These are phyloP conservation scores for Cephus nigrinus DNA, from an alignment of 2,888 invertebrate species.

Conservation along the genomic window DNA sequence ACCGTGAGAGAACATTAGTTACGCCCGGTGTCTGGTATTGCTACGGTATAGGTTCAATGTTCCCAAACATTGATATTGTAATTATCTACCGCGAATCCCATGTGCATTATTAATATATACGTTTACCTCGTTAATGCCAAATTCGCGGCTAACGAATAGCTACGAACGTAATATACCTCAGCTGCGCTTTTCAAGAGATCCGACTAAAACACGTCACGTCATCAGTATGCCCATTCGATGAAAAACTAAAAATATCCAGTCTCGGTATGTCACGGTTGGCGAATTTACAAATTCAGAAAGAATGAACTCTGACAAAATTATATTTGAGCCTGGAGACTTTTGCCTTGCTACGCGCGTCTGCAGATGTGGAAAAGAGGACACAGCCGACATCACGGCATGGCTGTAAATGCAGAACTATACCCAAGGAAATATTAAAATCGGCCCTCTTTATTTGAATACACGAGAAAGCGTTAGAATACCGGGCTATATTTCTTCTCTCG, in stretches of 20 bases:
- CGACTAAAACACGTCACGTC: neutral
- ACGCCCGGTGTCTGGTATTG: neutral
- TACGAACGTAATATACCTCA: neutral
- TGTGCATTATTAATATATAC: constrained; percentile 35
- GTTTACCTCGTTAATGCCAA: constrained; percentile 18
- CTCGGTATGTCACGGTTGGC: neutral
- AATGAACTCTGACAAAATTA: neutral
- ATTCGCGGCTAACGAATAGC: neutral
- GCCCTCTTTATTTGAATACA: constrained; percentile 24
- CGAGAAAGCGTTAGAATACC: constrained; percentile 14
- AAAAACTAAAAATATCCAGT: neutral
- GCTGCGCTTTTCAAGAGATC: neutral
- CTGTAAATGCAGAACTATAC: constrained; percentile 16
- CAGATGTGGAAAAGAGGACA: neutral
- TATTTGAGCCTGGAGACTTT: neutral
- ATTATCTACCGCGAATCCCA: constrained; percentile 25
- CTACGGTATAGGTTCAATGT: neutral
- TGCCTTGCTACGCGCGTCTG: neutral
- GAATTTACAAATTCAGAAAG: neutral
- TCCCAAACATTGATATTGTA: constrained; percentile 28
- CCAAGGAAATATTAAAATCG: constrained; percentile 31
- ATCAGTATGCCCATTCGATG: neutral
- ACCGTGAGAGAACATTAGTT: neutral
- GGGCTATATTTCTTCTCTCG: constrained; percentile 7
- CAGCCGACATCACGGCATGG: constrained; percentile 18